Evolutionary conservation across 2,113 vertebrate genomes (phyloP), one percentile per base, ranked within the genome.

Genomic region (Hirundichthys speculiger): DNA sequence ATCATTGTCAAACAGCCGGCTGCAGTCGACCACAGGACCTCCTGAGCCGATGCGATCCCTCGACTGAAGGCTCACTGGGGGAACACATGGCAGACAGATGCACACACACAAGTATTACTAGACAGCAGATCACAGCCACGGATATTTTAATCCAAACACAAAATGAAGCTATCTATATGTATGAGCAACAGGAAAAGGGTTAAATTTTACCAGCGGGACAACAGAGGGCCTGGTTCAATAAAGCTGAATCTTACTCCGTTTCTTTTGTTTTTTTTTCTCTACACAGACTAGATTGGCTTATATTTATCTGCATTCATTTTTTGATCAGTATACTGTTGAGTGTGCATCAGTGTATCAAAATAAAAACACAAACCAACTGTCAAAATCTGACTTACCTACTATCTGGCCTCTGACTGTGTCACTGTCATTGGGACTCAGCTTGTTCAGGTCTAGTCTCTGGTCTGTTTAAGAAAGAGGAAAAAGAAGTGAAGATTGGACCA

Each of bases 331-430:
- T 34, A 34, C 9, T 10, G 30, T 7, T 10, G 11, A 10, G 1
- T 34, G 30, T 34, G 30, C 30, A 10, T 34, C 30, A 9, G 27
- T 24, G 43, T 49, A 6, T 2, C 15, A 6, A 18, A n/a, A 6
- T 18, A 10, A 45, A 45, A 10, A 5, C 16, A 45, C 7, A 16
- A 45, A 45, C 34, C 11, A 42, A 12, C 40, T n/a, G 40, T 42
- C 13, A n/a, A 42, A 19, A 8, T 2, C 8, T 0, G 11, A 92
- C 97, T 95, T 91, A 99, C 98, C 95, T 72, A 99, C 97, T 85
- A 99, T 98, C 86, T 99, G 98, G 48, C 98, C 98, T 89, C 97
- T 93, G 84, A 99, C 96, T 46, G 96, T 98, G 87, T 99, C 98
- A 2, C 96, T 99, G 93, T 98, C 97, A 84, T 96, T 99, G 86